A percentile compares a stretch with the other conserved stretches of the same genome.
These are phyloP conservation scores for Nycticebus coucang DNA, from an alignment of 2,113 vertebrate species.

Conservation along the genomic window DNA sequence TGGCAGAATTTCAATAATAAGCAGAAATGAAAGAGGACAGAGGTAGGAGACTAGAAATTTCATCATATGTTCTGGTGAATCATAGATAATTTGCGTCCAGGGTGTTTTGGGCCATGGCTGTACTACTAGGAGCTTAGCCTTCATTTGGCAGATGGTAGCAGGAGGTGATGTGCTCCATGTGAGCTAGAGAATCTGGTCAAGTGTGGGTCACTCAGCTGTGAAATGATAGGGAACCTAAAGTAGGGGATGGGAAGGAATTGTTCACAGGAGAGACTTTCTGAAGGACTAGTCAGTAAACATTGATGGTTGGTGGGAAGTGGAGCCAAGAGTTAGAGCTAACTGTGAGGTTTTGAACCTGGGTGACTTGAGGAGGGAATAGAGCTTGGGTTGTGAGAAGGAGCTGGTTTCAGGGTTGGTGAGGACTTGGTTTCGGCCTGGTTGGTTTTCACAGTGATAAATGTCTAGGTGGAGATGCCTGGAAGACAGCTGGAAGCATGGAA, in stretches of 20 bases:
- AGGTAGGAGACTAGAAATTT: not conserved
- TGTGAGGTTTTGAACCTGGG: not conserved
- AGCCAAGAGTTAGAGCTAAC: not conserved
- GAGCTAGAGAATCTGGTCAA: not conserved
- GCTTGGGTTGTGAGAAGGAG: not conserved
- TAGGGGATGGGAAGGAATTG: not conserved
- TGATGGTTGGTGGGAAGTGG: not conserved
- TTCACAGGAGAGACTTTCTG: not conserved
- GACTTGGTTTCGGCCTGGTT: not conserved
- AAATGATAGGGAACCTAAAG: not conserved
- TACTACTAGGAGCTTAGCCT: not conserved
- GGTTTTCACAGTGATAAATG: not conserved
- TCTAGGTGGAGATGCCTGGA: not conserved
- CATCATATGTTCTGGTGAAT: constrained; percentile 16
- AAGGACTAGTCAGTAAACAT: not conserved
- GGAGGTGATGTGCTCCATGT: not conserved
- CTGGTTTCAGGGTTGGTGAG: not conserved
- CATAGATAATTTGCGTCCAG: constrained; percentile 5
- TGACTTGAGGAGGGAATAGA: not conserved
- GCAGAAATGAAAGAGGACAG: constrained; percentile 9
- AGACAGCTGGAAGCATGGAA: not conserved
- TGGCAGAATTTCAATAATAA: not conserved
- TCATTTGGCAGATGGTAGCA: constrained; percentile 6
- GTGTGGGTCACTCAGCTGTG: not conserved
- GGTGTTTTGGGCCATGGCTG: constrained; percentile 21